Evolutionary conservation across 2,113 vertebrate genomes (phyloP), one percentile per base, ranked within the genome.

Genomic region (Lota lota): DNA sequence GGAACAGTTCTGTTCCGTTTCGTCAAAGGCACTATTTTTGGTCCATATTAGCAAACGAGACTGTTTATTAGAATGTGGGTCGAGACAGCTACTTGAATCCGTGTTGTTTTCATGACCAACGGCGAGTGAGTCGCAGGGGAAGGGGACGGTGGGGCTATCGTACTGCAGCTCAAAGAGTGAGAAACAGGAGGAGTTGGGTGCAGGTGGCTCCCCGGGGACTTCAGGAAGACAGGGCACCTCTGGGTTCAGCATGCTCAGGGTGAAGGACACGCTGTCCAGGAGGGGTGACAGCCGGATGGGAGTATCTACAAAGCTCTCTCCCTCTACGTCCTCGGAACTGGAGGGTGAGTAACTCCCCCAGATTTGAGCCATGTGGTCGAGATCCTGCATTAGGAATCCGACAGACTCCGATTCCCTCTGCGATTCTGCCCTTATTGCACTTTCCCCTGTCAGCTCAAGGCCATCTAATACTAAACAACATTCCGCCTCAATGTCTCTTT

Each of bases 21-120:
- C 97, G 83, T 99, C 97, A 93, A 99, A 99, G 97, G 97, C 97
- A 98, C 97, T 98, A 96, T 99, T 99, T 98, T 97, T 98, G 96
- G 97, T 98, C 97, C 97, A 99, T 94, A 99, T 98, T 86, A 98
- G 93, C 94, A 99, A 95, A 90, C 97, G 95, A 90, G 97, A 99
- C 93, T 97, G 96, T 89, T 96, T 98, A 92, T 95, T 95, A 85
- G 95, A 94, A 90, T 96, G 93, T 78, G 91, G 90, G 87, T 95
- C 95, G 88, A 92, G 93, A 93, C 93, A 94, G 94, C 93, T 93
- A 93, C 94, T 95, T 88, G 94, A 94, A 92, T 96, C 96, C 67
- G 93, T 87, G 84, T 94, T 93, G 88, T 94, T 90, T 79, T 92
- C 94, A 65, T 91, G 94, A 91, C 93, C 92, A 83, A 93, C 88